Percentiles rank a stretch among this genome's conserved stretches.
Evolutionary conservation across 1,140 invertebrate species (phyloP).

Genomic region (Gryllus bimaculatus): DNA sequence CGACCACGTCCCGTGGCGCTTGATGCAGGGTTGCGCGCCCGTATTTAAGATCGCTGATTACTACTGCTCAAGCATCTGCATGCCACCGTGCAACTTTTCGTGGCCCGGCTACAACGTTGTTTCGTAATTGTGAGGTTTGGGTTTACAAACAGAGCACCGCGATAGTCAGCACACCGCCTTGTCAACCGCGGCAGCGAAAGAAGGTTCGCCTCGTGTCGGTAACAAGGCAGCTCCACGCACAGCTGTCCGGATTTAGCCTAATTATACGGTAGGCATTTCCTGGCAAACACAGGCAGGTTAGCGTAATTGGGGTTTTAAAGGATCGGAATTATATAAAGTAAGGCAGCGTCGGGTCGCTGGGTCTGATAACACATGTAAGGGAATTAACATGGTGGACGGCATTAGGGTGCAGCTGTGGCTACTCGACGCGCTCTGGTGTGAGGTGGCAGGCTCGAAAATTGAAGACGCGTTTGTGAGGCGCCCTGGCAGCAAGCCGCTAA

Average conservation of each 20-base stretch:
- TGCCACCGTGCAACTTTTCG: background rate
- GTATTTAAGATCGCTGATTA: conserved; percentile 5
- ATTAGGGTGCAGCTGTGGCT: background rate
- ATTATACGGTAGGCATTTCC: background rate
- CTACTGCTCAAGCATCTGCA: background rate
- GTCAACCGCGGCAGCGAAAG: background rate
- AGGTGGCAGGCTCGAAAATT: background rate
- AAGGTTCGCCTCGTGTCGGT: background rate
- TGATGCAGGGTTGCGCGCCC: background rate
- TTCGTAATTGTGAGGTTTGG: background rate
- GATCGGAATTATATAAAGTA: background rate
- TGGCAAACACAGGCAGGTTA: background rate
- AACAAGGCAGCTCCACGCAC: background rate
- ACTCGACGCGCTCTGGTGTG: background rate
- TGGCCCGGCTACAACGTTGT: background rate
- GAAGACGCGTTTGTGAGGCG: background rate
- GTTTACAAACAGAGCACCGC: background rate
- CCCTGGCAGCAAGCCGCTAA: no score
- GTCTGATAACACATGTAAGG: background rate
- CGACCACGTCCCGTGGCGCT: background rate
- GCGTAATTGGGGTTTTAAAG: background rate
- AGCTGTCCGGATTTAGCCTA: background rate
- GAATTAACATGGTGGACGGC: background rate
- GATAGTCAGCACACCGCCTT: background rate
- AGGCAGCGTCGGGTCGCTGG: background rate